These are phyloP conservation scores for Dryobotodes eremita DNA, from an alignment of 2,888 invertebrate species.

Conservation along the genomic window DNA sequence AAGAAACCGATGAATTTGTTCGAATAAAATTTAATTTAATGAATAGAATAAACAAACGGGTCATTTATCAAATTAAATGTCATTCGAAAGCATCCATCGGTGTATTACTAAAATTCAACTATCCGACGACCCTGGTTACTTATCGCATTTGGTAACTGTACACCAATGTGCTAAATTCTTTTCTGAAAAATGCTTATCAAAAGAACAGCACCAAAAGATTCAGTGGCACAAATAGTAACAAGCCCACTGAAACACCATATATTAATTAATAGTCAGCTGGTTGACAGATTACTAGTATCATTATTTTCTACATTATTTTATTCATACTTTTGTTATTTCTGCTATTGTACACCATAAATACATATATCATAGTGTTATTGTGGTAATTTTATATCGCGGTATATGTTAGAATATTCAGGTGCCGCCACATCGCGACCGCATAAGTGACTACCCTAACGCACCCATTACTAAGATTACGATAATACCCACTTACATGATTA, in stretches of 20 bases:
- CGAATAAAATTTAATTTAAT: no score
- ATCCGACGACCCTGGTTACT: no score
- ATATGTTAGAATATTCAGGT: not conserved
- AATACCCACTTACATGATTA: slow-evolving; percentile 32
- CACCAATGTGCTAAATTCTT: no score
- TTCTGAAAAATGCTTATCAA: no score
- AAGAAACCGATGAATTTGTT: no score
- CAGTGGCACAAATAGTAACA: not conserved
- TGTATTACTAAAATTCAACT: no score
- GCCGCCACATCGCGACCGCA: not conserved
- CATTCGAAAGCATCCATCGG: no score
- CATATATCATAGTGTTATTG: not conserved
- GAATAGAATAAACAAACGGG: no score
- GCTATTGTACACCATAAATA: not conserved
- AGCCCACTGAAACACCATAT: not conserved
- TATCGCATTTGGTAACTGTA: no score
- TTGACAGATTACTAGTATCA: not conserved
- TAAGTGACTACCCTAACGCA: not conserved
- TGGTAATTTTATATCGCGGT: not conserved
- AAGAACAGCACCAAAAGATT: no score
- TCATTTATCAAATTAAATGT: no score
- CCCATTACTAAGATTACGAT: slow-evolving; percentile 30
- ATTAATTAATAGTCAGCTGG: not conserved
- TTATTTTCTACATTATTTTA: not conserved
- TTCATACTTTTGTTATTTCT: not conserved